Evolutionary conservation across 2,888 invertebrate species (phyloP).

Genomic region (Nemoura dubitans): DNA sequence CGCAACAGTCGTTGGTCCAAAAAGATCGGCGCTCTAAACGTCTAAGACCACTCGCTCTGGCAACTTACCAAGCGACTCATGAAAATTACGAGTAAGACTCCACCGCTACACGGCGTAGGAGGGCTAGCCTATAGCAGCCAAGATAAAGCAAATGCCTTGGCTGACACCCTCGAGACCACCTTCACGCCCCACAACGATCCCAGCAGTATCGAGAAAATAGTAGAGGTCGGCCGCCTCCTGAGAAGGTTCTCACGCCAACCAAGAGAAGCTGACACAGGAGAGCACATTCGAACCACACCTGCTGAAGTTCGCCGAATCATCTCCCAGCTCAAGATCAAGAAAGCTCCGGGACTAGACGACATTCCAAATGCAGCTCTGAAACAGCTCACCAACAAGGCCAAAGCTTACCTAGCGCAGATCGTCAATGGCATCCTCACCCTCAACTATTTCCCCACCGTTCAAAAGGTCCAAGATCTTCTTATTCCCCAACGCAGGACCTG

Average conservation of each 20-base stretch:
- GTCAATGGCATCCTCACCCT: neutral
- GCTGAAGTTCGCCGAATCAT: neutral
- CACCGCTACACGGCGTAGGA: neutral
- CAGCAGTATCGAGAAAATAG: neutral
- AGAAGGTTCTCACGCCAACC: too few species aligned
- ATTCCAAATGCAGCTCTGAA: slow-evolving; percentile 48
- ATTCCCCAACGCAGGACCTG: slow-evolving; percentile 53
- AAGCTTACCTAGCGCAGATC: slow-evolving; percentile 25
- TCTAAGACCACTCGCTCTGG: neutral
- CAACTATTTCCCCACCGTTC: slow-evolving; percentile 45
- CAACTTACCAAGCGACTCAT: neutral
- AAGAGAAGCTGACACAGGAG: too few species aligned
- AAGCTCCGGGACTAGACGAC: slow-evolving; percentile 25
- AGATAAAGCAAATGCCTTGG: slow-evolving; percentile 32
- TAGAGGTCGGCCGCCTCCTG: neutral
- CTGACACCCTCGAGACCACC: neutral
- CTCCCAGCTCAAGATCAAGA: neutral
- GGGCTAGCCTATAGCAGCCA: neutral
- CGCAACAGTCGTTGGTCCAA: neutral
- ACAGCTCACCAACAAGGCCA: slow-evolving; percentile 49
- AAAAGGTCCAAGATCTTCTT: slow-evolving; percentile 52
- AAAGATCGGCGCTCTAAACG: neutral
- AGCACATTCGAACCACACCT: too few species aligned
- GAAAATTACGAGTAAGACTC: neutral
- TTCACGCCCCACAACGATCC: slow-evolving; percentile 25